Evolutionary conservation across 1,140 invertebrate genomes (phyloP).

Genomic region (Temnothorax curvispinosus): DNA sequence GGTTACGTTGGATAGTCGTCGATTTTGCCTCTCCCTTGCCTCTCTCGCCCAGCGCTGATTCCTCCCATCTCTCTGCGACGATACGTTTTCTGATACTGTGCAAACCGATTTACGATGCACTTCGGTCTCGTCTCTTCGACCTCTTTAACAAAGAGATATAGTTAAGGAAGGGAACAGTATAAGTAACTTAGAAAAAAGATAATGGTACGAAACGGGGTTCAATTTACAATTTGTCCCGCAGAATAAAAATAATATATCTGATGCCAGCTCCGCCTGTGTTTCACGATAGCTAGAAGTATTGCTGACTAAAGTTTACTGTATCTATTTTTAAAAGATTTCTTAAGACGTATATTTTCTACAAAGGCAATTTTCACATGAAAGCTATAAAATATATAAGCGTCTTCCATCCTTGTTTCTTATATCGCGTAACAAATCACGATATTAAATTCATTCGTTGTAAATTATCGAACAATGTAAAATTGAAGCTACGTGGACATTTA

Average conservation of each 20-base stretch:
- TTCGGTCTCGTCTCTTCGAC: background rate
- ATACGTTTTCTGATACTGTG: constrained; percentile 9
- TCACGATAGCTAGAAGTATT: background rate
- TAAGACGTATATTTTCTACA: background rate
- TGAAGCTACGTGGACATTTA: background rate
- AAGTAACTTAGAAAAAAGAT: constrained; percentile 3
- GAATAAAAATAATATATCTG: background rate
- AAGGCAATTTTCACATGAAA: background rate
- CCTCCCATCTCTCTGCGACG: no score
- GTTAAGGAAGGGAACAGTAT: background rate
- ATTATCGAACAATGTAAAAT: background rate
- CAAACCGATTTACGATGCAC: constrained; percentile 41
- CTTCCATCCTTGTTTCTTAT: background rate
- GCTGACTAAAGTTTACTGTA: background rate
- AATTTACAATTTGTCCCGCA: constrained; percentile 1
- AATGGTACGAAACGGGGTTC: background rate
- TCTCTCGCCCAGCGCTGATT: background rate
- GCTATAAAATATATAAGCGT: background rate
- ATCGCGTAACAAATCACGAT: background rate
- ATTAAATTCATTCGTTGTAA: constrained; percentile 11
- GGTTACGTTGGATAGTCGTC: constrained; percentile 38
- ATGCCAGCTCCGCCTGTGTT: no score
- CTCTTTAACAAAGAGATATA: constrained; percentile 29
- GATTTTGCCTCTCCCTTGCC: background rate
- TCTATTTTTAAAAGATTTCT: background rate